Evolutionary conservation across 1,140 invertebrate species (phyloP).

Genomic region (Psilanteris sp.): DNA sequence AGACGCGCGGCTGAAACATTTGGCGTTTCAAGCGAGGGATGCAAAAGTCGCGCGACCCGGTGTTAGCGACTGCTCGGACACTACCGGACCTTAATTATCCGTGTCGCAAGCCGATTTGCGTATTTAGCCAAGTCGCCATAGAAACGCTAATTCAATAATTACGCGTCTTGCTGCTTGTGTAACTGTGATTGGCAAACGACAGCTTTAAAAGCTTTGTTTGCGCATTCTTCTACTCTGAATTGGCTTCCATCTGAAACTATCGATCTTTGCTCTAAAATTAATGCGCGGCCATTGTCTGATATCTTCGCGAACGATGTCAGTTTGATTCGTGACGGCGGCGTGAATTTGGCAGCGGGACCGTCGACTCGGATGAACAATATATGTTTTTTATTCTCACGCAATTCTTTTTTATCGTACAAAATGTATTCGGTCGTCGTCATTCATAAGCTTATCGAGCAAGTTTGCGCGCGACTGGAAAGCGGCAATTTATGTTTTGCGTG

Average conservation of each 20-base stretch:
- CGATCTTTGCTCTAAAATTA: conserved; percentile 18
- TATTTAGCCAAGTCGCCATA: conserved; percentile 68
- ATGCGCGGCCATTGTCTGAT: conserved; percentile 1
- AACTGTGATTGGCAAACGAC: conserved; percentile 42
- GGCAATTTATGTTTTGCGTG: too few relatives aligned
- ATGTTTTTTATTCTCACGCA: too few relatives aligned
- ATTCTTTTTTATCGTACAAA: too few relatives aligned
- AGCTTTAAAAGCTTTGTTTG: conserved; percentile 38
- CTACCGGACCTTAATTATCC: conserved; percentile 61
- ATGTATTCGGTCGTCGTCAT: too few relatives aligned
- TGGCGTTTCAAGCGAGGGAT: too few relatives aligned
- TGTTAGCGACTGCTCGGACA: conserved; percentile 29
- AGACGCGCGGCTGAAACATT: too few relatives aligned
- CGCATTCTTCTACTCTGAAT: conserved; percentile 10
- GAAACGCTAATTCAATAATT: conserved; percentile 74
- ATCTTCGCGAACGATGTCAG: not conserved
- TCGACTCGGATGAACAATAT: too few relatives aligned
- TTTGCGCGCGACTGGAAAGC: too few relatives aligned
- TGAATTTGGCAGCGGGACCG: not conserved
- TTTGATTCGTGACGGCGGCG: conserved; percentile 11
- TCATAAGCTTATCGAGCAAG: too few relatives aligned
- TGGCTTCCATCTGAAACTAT: conserved; percentile 38
- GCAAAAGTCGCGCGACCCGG: conserved; percentile 1
- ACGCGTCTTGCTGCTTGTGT: conserved; percentile 46
- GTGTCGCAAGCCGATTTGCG: conserved; percentile 60